Conservation (phyloP, 2,113 vertebrate genomes). For the Holacanthus passer region DNA sequence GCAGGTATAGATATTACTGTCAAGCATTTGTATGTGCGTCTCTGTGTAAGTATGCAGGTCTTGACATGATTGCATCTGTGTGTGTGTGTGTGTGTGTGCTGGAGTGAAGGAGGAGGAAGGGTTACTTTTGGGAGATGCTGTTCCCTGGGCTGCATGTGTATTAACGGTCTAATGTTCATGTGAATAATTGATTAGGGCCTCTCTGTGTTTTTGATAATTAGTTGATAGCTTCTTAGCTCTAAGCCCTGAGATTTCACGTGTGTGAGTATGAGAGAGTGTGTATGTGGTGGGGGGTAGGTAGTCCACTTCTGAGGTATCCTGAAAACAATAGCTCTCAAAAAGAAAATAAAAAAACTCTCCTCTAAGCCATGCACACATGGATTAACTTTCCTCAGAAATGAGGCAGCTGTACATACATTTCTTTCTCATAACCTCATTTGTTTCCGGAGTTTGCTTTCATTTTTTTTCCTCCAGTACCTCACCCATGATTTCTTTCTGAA, state of each 20-base stretch:
- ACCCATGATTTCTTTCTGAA: background rate
- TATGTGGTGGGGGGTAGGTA: conserved; percentile 34
- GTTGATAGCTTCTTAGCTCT: conserved; percentile 89
- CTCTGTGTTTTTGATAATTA: conserved; percentile 93
- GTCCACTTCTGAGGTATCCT: conserved; percentile 55
- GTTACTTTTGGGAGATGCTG: conserved; percentile 88
- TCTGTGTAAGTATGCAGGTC: conserved; percentile 49
- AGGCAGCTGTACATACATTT: conserved; percentile 43
- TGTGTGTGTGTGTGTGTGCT: conserved; percentile 42
- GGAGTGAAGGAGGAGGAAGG: conserved; percentile 57
- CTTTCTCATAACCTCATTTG: conserved; percentile 66
- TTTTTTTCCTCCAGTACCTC: background rate
- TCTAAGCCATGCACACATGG: conserved; percentile 64
- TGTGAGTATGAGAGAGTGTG: conserved; percentile 21
- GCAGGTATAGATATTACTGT: conserved; percentile 33
- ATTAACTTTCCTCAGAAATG: conserved; percentile 68
- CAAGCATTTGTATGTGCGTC: conserved; percentile 26
- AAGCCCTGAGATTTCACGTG: conserved; percentile 84
- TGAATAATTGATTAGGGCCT: conserved; percentile 96
- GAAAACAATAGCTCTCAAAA: conserved; percentile 68
- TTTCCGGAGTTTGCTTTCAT: background rate
- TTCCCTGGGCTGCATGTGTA: conserved; percentile 88
- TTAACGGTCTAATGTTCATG: conserved; percentile 92
- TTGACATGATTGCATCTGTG: conserved; percentile 45
- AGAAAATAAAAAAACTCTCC: conserved; percentile 47